Conservation (phyloP, 2,797 vertebrate genomes). For the Rhinoraja longicauda region DNA sequence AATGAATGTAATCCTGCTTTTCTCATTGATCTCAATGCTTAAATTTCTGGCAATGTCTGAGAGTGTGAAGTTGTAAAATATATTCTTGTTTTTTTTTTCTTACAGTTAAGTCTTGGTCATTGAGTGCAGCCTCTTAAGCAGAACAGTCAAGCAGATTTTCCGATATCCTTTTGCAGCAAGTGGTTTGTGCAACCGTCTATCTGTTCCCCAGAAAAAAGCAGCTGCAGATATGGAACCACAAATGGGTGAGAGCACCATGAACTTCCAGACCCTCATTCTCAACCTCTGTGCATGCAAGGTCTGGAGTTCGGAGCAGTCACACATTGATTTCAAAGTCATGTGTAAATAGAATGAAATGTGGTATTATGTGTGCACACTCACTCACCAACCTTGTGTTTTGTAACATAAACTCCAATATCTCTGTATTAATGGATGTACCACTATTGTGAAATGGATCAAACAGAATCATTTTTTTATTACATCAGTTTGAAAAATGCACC, state of each 20-base stretch:
- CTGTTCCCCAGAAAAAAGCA: neutral
- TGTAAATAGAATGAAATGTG: conserved; percentile 3
- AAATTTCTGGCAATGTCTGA: neutral
- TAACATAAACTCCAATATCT: neutral
- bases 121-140: neutral
- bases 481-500: neutral
- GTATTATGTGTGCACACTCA: neutral
- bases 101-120: neutral
- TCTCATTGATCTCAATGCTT: neutral
- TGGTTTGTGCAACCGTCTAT: neutral
- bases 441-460: conserved; percentile 31
- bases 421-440: neutral
- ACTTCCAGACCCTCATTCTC: neutral
- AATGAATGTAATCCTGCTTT: neutral
- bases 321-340: conserved; percentile 24
- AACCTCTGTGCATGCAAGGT: neutral
- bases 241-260: neutral
- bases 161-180: neutral
- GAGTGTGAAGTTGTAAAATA: neutral
- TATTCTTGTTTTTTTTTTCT: neutral
- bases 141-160: neutral
- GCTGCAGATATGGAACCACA: neutral
- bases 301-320: neutral
- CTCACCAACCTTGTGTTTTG: neutral
- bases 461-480: neutral